phyloP scores from a whole-genome alignment of 2,113 vertebrate species.

The Engraulis encrasicolus region DNA sequence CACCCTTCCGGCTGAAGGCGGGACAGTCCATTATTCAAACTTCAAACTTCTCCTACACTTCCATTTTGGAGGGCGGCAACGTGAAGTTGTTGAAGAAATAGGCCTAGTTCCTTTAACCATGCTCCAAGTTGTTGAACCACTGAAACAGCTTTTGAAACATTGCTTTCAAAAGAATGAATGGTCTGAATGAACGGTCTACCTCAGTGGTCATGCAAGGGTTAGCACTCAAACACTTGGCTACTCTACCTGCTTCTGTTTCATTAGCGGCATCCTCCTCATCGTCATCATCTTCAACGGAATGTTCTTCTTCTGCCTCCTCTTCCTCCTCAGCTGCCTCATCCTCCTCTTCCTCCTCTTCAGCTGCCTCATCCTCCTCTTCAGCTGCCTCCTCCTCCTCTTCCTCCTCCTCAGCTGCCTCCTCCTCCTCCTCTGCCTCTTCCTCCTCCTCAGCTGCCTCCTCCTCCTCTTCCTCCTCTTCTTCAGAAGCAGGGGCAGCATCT shows the following conservation, averaged over 20 bases:
- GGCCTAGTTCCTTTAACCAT: too few relatives aligned
- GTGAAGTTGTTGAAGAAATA: too few relatives aligned
- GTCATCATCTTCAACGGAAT: not conserved
- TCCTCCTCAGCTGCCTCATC: not conserved
- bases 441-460: constrained; percentile 21
- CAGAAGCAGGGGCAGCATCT: too few relatives aligned
- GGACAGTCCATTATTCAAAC: too few relatives aligned
- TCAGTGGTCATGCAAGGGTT: not conserved
- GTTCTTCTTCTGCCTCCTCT: constrained; percentile 23
- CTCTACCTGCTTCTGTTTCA: not conserved
- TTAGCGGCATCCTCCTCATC: not conserved
- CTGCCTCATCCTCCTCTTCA: not conserved
- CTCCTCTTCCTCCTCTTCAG: constrained; percentile 6
- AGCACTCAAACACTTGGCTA: not conserved
- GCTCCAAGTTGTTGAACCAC: too few relatives aligned
- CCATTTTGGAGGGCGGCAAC: too few relatives aligned
- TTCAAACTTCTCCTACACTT: too few relatives aligned
- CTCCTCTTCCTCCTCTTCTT: constrained; percentile 1
- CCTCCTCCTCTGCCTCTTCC: not conserved
- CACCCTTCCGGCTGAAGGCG: too few relatives aligned
- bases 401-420: constrained; percentile 13
- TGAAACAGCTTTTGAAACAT: too few relatives aligned
- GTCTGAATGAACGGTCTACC: not conserved
- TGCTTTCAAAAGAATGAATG: too few relatives aligned
- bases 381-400: constrained; percentile 30